Evolutionary conservation across 2,113 vertebrate species (phyloP).

Genomic region (Benthochromis sp.): DNA sequence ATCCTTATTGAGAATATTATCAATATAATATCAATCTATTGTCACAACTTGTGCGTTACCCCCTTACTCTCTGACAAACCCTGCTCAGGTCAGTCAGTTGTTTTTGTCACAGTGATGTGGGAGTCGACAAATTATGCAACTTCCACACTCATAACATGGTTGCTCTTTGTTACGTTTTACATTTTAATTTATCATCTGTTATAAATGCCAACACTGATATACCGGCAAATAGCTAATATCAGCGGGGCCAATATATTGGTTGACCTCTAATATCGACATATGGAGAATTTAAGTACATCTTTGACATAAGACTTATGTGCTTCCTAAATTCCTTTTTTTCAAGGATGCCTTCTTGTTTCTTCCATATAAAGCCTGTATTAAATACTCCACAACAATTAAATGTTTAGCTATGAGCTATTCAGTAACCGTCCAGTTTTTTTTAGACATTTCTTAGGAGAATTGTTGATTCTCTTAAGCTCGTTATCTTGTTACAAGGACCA

Average conservation of each 20-base stretch:
- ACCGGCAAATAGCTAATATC: fast-evolving
- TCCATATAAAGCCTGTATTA: neutral
- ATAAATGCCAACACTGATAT: neutral
- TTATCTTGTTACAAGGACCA: neutral
- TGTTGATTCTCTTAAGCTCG: neutral
- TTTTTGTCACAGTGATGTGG: neutral
- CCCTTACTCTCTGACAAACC: neutral
- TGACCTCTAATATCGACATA: neutral
- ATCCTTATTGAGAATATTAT: neutral
- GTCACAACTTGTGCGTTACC: neutral
- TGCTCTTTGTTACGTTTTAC: neutral
- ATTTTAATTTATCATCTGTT: neutral
- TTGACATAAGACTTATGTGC: neutral
- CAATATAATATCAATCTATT: neutral
- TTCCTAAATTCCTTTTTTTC: neutral
- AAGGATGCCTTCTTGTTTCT: neutral
- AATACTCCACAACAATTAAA: neutral
- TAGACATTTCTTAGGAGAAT: neutral
- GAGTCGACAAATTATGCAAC: neutral
- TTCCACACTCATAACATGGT: neutral
- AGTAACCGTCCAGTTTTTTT: fast-evolving
- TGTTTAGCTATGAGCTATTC: neutral
- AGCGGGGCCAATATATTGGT: neutral
- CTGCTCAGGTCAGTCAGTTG: neutral
- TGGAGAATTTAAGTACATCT: neutral